Conservation (phyloP, 2,797 vertebrate species). For the Pithecia hirsuta region DNA sequence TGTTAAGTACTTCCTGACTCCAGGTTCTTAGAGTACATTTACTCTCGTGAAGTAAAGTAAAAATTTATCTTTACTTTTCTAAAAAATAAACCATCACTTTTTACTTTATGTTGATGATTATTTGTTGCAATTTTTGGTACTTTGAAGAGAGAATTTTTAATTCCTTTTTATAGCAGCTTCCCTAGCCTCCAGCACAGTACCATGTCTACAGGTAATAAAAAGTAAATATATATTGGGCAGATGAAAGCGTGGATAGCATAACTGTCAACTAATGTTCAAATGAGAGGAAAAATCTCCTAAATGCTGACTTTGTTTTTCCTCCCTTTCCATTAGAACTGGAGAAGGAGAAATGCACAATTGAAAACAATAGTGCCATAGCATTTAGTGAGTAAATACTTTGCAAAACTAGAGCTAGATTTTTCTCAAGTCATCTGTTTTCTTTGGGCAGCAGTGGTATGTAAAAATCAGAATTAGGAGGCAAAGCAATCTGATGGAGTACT, state of each 20-base stretch:
- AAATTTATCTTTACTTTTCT: background rate
- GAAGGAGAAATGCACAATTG: background rate
- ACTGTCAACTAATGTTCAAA: background rate
- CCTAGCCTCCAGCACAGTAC: background rate
- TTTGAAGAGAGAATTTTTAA: background rate
- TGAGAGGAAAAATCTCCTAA: background rate
- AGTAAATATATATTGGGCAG: background rate
- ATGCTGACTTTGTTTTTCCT: background rate
- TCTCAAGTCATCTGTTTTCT: background rate
- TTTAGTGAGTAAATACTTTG: background rate
- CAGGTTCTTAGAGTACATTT: background rate
- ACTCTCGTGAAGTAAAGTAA: background rate
- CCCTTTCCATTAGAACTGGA: background rate
- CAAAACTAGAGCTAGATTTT: background rate
- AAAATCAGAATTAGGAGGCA: background rate
- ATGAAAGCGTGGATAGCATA: background rate
- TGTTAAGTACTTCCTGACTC: background rate
- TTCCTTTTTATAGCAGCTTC: background rate
- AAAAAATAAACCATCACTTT: background rate
- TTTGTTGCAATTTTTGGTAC: background rate
- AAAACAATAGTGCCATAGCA: background rate
- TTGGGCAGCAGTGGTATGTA: background rate
- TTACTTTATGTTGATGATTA: conserved; percentile 12
- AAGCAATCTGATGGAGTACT: background rate
- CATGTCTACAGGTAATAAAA: background rate